Percentiles rank a stretch among this genome's conserved stretches.
These are phyloP conservation scores for Apistogramma diplotaenia DNA, from an alignment of 2,113 vertebrate genomes.

Conservation along the genomic window DNA sequence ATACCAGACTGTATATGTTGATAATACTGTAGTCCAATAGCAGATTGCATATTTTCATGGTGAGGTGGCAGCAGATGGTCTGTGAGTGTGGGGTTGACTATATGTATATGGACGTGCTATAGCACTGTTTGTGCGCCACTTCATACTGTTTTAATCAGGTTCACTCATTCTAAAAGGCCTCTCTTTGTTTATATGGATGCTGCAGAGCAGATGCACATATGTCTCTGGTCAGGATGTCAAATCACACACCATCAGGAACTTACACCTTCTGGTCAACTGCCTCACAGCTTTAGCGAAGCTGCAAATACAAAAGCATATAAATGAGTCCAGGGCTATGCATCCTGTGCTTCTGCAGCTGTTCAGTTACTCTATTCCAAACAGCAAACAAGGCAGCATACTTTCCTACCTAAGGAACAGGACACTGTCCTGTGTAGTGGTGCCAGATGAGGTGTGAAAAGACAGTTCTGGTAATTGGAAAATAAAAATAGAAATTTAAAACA, in stretches of 20 bases:
- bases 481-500: not conserved
- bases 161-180: not conserved
- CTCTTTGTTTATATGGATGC: not conserved
- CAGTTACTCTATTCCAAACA: not conserved
- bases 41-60: not conserved
- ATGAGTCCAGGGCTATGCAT: not conserved
- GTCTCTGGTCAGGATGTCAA: not conserved
- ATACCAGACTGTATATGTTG: not conserved
- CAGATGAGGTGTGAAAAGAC: not conserved
- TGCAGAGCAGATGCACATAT: not conserved
- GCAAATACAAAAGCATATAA: not conserved
- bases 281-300: not conserved
- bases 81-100: not conserved
- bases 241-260: not conserved
- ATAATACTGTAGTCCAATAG: not conserved
- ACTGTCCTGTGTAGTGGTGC: not conserved
- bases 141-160: not conserved
- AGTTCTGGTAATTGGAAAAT: not conserved
- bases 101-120: not conserved
- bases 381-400: not conserved
- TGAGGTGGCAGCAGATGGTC: slow-evolving; percentile 6
- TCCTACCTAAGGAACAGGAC: not conserved
- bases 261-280: not conserved
- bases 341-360: not conserved
- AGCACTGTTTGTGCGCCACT: not conserved